These are phyloP conservation scores for Phymorhynchus buccinoides DNA, from an alignment of 1,140 invertebrate species.

Conservation along the genomic window DNA sequence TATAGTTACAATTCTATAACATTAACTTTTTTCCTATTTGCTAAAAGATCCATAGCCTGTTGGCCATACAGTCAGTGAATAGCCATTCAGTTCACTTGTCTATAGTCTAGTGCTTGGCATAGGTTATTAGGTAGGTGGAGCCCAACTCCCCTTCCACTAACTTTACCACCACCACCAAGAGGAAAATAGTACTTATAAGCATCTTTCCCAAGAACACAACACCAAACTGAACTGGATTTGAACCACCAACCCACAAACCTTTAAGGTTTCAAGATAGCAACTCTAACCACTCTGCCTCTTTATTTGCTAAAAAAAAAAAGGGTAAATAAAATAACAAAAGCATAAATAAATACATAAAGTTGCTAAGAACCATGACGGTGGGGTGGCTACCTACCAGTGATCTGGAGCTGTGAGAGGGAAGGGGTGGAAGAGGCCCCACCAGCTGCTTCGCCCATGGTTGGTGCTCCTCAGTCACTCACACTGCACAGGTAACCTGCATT, in stretches of 20 bases:
- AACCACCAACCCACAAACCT: background rate
- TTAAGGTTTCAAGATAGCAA: background rate
- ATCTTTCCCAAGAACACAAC: background rate
- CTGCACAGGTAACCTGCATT: background rate
- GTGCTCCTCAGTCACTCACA: background rate
- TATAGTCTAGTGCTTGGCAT: too few species aligned
- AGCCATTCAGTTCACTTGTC: too few species aligned
- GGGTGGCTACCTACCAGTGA: constrained; percentile 56
- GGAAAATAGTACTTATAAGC: too few species aligned
- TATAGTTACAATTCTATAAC: too few species aligned
- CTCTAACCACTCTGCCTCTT: too few species aligned
- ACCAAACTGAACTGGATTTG: background rate
- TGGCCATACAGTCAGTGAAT: too few species aligned
- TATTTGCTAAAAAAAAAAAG: background rate
- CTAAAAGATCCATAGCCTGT: too few species aligned
- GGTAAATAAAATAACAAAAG: background rate
- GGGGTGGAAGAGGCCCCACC: constrained; percentile 51
- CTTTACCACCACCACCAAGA: too few species aligned
- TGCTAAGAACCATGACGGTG: background rate
- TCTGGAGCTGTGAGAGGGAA: constrained; percentile 63
- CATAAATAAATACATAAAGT: too few species aligned
- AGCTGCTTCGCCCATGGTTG: constrained; percentile 63
- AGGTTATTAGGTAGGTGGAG: too few species aligned
- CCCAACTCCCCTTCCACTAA: too few species aligned
- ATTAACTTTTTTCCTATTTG: too few species aligned